Evolutionary conservation across 2,113 vertebrate species (phyloP).

Genomic region (Calonectris borealis): DNA sequence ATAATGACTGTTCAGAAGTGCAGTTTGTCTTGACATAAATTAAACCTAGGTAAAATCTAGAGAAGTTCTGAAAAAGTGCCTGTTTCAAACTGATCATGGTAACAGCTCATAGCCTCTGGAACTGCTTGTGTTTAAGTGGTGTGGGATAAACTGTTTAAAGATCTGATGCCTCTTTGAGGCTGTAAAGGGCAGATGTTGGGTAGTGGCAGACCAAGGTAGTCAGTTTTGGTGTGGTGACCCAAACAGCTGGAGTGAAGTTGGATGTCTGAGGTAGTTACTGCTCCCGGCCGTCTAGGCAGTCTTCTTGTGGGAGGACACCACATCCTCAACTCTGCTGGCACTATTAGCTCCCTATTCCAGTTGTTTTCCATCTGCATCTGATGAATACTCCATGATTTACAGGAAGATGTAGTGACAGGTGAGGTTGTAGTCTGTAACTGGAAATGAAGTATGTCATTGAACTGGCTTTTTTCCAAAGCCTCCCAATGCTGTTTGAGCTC

Average conservation of each 20-base stretch:
- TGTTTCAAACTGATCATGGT: not conserved
- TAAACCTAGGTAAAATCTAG: not conserved
- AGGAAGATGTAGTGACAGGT: not conserved
- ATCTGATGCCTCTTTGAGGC: not conserved
- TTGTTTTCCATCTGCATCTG: not conserved
- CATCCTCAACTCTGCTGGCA: not conserved
- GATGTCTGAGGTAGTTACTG: not conserved
- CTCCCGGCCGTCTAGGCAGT: not conserved
- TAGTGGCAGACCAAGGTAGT: not conserved
- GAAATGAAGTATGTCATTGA: conserved; percentile 13
- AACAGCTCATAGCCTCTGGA: not conserved
- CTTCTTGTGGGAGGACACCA: not conserved
- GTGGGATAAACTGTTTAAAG: not conserved
- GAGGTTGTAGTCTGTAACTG: conserved; percentile 28
- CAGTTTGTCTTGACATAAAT: not conserved
- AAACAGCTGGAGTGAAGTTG: not conserved
- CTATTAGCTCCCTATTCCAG: not conserved
- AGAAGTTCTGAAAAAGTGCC: not conserved
- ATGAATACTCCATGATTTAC: not conserved
- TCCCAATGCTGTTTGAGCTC: not conserved
- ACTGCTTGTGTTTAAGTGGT: not conserved
- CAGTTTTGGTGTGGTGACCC: not conserved
- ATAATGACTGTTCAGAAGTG: not conserved
- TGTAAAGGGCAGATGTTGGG: not conserved
- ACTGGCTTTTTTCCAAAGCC: not conserved